Evolutionary conservation across 1,140 invertebrate species (phyloP).

Genomic region (Pseudomyrmex gracilis): DNA sequence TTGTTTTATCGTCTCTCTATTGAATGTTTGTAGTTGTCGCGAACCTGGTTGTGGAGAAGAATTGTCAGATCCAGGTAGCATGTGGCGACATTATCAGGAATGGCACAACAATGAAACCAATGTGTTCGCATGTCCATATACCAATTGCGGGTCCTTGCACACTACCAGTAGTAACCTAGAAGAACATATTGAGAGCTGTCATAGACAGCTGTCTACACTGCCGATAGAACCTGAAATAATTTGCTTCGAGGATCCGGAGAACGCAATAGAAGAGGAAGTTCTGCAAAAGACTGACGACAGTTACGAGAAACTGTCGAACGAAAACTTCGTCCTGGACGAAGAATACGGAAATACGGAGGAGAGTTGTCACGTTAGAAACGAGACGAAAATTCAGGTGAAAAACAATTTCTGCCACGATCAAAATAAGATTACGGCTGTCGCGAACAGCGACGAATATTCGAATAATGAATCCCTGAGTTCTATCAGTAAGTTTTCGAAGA

Average conservation of each 20-base stretch:
- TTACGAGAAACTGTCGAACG: constrained; percentile 73
- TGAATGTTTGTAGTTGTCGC: constrained; percentile 76
- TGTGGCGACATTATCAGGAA: constrained; percentile 85
- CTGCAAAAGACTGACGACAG: constrained; percentile 74
- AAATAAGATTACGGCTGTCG: constrained; percentile 46
- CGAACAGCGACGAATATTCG: constrained; percentile 69
- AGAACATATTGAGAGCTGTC: constrained; percentile 83
- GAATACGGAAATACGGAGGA: constrained; percentile 75
- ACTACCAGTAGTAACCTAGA: constrained; percentile 80
- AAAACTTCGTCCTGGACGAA: constrained; percentile 66
- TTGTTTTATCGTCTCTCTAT: not conserved
- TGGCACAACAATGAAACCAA: constrained; percentile 84
- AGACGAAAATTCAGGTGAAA: constrained; percentile 62
- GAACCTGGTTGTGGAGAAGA: constrained; percentile 84
- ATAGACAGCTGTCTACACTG: constrained; percentile 79
- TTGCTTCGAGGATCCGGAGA: constrained; percentile 82
- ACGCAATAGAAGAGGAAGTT: constrained; percentile 76
- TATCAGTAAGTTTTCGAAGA: constrained; percentile 73
- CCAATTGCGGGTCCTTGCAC: constrained; percentile 81
- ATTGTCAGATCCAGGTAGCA: constrained; percentile 83
- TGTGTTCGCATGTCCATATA: constrained; percentile 83
- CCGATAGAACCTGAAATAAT: constrained; percentile 84
- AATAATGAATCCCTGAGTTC: constrained; percentile 65
- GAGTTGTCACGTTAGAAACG: constrained; percentile 63
- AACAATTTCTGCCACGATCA: constrained; percentile 63